Base-by-base conservation (phyloP, 2,888 invertebrate genomes). In the Hydraecia micacea region DNA sequence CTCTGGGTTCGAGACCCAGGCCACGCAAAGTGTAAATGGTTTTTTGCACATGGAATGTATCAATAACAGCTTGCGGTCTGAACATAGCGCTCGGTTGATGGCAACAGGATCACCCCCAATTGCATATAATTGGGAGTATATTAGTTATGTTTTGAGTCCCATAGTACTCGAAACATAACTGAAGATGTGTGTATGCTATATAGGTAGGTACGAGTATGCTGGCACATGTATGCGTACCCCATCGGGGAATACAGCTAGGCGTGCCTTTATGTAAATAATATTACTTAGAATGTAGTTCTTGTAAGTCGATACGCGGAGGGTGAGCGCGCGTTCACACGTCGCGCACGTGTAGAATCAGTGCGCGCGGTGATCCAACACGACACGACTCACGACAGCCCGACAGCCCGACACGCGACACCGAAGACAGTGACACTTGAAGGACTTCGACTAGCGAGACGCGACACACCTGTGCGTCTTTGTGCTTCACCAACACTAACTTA, bases 271-370 rank as follows among this genome's bases (percentile, higher is more conserved):
- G 49, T 58, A 60, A 73, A 49, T 49, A 0, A 73, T 39, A n/a
- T 70, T n/a, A n/a, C n/a, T 46, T 65, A 75, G 21, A 75, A 32
- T 42, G 25, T 58, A 46, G 46, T n/a, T 28, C 25, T 62, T 49
- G 70, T 76, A 76, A 55, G 18, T 8, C 39, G 62, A 83, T 39
- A 68, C 39, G 39, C 8, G 8, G 39, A 52, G 62, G 46, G 66
- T 15, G 42, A 42, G 46, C n/a, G 73, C 25, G 55, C 52, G 25
- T 21, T 25, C 58, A 32, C 63, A 36, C 62, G 62, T 58, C 36
- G 63, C 76, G n/a, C 80, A 65, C 73, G 73, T 55, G 80, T 62
- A 28, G 42, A 52, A 55, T 66, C 84, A 15, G 74, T 65, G 79
- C 60, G 46, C 21, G 63, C 13, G 11, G 39, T 28, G 15, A 62